These are phyloP conservation scores for Hyles lineata DNA, from an alignment of 2,888 invertebrate genomes.

Conservation along the genomic window DNA sequence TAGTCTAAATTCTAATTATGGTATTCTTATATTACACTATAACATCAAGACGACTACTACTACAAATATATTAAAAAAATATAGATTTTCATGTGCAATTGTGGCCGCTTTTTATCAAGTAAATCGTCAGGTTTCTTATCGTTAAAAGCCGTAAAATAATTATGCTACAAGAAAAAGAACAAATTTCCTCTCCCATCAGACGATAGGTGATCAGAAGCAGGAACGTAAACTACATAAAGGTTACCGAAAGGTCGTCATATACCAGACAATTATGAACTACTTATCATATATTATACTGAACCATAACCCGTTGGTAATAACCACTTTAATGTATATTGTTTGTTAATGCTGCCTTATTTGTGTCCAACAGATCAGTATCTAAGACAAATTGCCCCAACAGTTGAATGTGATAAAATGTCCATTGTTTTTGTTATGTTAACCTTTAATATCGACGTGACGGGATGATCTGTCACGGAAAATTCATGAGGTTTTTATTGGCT, in stretches of 20 bases:
- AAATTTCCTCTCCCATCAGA: background rate
- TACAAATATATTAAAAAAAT: too few relatives aligned
- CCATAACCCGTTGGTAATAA: conserved; percentile 26
- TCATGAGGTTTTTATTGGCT: background rate
- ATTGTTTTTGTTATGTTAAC: conserved; percentile 3
- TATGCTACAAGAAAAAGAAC: background rate
- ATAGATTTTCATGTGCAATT: too few relatives aligned
- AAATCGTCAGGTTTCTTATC: too few relatives aligned
- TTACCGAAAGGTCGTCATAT: conserved; percentile 28
- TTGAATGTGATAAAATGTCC: background rate
- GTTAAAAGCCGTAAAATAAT: too few relatives aligned
- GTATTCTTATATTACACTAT: too few relatives aligned
- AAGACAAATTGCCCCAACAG: conserved; percentile 19
- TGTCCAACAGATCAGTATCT: background rate
- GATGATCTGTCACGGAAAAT: background rate
- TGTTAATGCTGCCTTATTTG: conserved; percentile 15
- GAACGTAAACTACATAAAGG: conserved; percentile 29
- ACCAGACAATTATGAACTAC: conserved; percentile 26
- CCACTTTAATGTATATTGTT: background rate
- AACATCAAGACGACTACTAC: too few relatives aligned
- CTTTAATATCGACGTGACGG: background rate
- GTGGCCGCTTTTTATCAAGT: background rate
- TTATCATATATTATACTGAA: conserved; percentile 15
- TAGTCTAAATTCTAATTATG: too few relatives aligned
- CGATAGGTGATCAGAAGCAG: background rate